phyloP scores from a whole-genome alignment of 2,888 invertebrate genomes.

The Conistra vaccinii region DNA sequence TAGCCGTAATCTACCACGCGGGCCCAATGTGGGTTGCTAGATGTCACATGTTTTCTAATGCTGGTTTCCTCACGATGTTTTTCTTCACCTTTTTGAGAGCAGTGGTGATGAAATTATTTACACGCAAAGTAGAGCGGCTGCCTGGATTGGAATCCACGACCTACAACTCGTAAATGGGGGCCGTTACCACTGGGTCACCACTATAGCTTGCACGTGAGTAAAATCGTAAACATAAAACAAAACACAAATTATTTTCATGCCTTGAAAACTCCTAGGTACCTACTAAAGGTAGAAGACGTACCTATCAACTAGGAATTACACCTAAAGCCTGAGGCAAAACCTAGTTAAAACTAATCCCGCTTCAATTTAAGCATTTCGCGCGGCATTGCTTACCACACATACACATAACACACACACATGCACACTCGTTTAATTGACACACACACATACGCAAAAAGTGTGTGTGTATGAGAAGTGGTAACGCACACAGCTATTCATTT shows the following conservation, averaged over 20 bases:
- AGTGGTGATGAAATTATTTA: background rate
- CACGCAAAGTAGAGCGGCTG: background rate
- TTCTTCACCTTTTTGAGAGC: background rate
- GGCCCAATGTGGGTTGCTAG: background rate
- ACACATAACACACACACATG: background rate
- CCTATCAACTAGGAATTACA: slow-evolving; percentile 34
- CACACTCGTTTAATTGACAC: slow-evolving; percentile 16
- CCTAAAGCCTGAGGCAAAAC: slow-evolving; percentile 42
- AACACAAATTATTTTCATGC: background rate
- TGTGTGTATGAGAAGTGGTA: slow-evolving; percentile 25
- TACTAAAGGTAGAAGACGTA: slow-evolving; percentile 1
- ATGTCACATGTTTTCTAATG: background rate
- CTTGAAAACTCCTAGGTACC: background rate
- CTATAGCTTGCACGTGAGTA: background rate
- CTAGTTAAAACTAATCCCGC: slow-evolving; percentile 61
- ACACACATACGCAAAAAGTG: slow-evolving; percentile 3
- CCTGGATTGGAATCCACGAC: no score
- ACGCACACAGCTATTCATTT: slow-evolving; percentile 55
- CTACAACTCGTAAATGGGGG: no score
- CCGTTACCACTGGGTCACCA: no score
- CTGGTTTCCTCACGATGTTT: background rate
- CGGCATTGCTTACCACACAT: slow-evolving; percentile 36
- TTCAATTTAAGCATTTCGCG: slow-evolving; percentile 62
- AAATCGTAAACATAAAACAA: background rate
- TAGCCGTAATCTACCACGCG: background rate